Evolutionary conservation across 2,888 invertebrate genomes (phyloP).

Genomic region (Ophion obscuratus): DNA sequence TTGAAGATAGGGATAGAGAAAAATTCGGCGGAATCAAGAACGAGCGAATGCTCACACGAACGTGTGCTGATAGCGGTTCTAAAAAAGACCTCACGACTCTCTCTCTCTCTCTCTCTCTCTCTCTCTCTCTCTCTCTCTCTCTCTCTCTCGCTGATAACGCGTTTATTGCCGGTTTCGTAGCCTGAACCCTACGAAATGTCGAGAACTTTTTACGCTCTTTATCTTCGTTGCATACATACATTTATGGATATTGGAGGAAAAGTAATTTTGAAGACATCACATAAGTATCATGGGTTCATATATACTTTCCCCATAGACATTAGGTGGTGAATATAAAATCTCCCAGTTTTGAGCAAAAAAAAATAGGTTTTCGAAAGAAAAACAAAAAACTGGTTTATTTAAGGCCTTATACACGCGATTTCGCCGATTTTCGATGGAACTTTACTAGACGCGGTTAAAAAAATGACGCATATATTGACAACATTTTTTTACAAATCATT

Average conservation of each 20-base stretch:
- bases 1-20: conserved; percentile 49
- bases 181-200: conserved; percentile 27
- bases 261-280: not conserved
- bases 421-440: too few relatives aligned
- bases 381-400: too few relatives aligned
- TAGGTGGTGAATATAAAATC: too few relatives aligned
- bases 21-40: conserved; percentile 45
- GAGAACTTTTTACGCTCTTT: conserved; percentile 15
- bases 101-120: not conserved
- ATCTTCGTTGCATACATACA: conserved; percentile 31
- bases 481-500: too few relatives aligned
- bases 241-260: not conserved
- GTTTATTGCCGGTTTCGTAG: conserved; percentile 52
- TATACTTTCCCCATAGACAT: not conserved
- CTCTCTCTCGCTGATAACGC: conserved; percentile 48
- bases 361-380: too few relatives aligned
- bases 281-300: not conserved
- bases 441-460: too few relatives aligned
- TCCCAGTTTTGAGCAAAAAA: too few relatives aligned
- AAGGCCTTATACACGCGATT: too few relatives aligned
- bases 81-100: conserved; percentile 44
- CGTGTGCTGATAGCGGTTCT: conserved; percentile 51
- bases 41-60: conserved; percentile 57
- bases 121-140: not conserved
- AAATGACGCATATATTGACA: too few relatives aligned